These are phyloP conservation scores for Patella pellucida DNA, from an alignment of 2,888 invertebrate species.

Conservation along the genomic window DNA sequence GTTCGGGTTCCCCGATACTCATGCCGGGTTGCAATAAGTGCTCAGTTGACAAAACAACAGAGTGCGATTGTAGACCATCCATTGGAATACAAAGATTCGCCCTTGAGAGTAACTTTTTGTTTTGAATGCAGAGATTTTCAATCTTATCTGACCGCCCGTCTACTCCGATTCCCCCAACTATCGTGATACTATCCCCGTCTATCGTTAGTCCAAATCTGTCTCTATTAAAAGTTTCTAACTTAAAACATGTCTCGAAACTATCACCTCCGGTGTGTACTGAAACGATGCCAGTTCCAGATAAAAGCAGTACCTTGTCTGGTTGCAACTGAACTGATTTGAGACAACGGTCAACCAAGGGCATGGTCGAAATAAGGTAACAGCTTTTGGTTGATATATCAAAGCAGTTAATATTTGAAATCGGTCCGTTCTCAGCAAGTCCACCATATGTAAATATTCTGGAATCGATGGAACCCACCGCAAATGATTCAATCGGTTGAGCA, in stretches of 20 bases:
- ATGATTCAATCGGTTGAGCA: conserved; percentile 19
- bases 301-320: neutral
- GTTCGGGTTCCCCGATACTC: neutral
- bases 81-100: neutral
- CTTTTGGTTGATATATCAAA: neutral
- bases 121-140: neutral
- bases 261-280: neutral
- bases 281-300: neutral
- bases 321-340: neutral
- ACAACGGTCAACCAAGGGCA: neutral
- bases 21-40: neutral
- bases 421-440: neutral
- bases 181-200: neutral
- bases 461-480: conserved; percentile 19
- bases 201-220: neutral
- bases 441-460: neutral
- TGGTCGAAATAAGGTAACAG: neutral
- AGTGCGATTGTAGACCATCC: neutral
- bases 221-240: neutral
- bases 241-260: neutral
- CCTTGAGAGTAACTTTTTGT: neutral
- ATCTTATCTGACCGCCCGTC: neutral
- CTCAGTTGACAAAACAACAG: neutral
- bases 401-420: neutral
- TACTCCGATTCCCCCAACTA: neutral